These are phyloP conservation scores for Entomyzon cyanotis DNA, from an alignment of 2,113 vertebrate genomes.

Conservation along the genomic window DNA sequence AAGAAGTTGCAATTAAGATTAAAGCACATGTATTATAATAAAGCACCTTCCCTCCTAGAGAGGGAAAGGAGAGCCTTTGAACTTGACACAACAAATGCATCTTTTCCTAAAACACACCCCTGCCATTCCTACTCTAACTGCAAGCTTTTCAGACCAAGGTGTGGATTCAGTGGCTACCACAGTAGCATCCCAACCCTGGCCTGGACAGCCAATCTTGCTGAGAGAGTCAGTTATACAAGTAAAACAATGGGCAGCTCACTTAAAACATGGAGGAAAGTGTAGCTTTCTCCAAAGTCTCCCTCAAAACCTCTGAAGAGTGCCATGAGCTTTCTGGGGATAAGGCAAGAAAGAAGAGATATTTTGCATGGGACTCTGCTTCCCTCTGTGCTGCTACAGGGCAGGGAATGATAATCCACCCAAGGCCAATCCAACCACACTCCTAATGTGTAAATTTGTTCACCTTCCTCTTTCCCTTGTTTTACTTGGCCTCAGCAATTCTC, in stretches of 20 bases:
- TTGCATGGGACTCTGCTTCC: background rate
- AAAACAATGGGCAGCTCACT: background rate
- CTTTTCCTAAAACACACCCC: background rate
- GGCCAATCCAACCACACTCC: background rate
- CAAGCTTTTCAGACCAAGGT: background rate
- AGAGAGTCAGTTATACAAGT: background rate
- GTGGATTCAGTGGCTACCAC: background rate
- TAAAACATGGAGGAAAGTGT: background rate
- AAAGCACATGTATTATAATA: background rate
- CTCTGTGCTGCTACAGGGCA: background rate
- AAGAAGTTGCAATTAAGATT: background rate
- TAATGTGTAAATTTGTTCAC: background rate
- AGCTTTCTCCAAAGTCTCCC: background rate
- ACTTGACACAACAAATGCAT: background rate
- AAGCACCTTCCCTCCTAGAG: background rate
- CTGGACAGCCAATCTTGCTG: background rate
- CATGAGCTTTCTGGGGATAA: background rate
- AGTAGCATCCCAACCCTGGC: background rate
- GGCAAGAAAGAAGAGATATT: background rate
- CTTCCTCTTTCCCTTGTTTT: background rate
- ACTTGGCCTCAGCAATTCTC: background rate
- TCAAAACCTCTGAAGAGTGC: background rate
- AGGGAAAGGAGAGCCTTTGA: background rate
- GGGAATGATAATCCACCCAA: fast-evolving
- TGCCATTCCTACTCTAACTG: background rate